Percentiles rank a stretch among this genome's conserved stretches.
Evolutionary conservation across 2,888 invertebrate species (phyloP).

Genomic region (Cerastis rubricosa): DNA sequence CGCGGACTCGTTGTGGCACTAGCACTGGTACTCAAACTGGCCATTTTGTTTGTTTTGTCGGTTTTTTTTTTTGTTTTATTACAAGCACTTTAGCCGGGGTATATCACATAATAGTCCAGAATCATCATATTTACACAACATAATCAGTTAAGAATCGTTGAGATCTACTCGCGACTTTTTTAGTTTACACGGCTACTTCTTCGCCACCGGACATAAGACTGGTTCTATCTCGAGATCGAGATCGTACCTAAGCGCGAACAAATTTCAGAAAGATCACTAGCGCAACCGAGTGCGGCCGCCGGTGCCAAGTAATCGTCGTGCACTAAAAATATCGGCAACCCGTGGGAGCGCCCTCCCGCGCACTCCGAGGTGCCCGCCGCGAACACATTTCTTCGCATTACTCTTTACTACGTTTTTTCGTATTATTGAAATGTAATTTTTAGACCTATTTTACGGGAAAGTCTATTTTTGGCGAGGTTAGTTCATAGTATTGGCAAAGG

Average conservation of each 20-base stretch:
- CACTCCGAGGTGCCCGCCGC: slow-evolving; percentile 86
- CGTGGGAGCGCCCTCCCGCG: slow-evolving; percentile 91
- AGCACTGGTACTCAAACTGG: slow-evolving; percentile 82
- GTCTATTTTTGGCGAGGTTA: slow-evolving; percentile 41
- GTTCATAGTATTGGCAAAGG: slow-evolving; percentile 29
- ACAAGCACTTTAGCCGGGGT: slow-evolving; percentile 83
- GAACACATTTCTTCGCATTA: slow-evolving; percentile 88
- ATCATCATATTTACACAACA: slow-evolving; percentile 82
- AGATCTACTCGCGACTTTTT: slow-evolving; percentile 53
- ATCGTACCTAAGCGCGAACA: slow-evolving; percentile 86
- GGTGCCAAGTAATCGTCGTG: slow-evolving; percentile 92
- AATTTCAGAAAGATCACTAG: slow-evolving; percentile 90
- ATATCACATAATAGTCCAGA: slow-evolving; percentile 81
- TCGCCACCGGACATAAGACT: slow-evolving; percentile 81
- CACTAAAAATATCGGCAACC: slow-evolving; percentile 93
- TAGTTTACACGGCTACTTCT: slow-evolving; percentile 74
- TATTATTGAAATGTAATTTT: slow-evolving; percentile 64
- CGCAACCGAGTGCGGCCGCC: slow-evolving; percentile 89
- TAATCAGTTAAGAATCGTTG: slow-evolving; percentile 65
- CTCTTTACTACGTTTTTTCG: slow-evolving; percentile 73
- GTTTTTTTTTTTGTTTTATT: slow-evolving; percentile 60
- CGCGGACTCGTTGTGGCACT: slow-evolving; percentile 88
- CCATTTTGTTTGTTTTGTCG: slow-evolving; percentile 75
- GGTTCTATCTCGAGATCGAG: slow-evolving; percentile 85
- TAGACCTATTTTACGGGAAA: slow-evolving; percentile 45